A percentile compares a stretch with the other conserved stretches of the same genome.
Evolutionary conservation across 2,888 invertebrate genomes (phyloP).

Genomic region (Anticlea derivata): DNA sequence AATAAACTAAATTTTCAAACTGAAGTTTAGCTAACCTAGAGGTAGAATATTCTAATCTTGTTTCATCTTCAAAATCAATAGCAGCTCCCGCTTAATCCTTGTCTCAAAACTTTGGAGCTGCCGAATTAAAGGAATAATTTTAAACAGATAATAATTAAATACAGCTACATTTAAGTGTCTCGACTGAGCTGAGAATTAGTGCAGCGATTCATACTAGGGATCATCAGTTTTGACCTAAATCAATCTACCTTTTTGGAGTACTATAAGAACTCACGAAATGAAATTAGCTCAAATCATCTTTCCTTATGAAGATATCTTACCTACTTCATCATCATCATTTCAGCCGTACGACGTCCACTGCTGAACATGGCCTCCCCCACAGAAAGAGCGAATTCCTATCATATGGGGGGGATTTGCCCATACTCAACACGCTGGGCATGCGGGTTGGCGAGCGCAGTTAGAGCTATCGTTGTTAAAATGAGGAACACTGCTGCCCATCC

Average conservation of each 20-base stretch:
- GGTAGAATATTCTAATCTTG: constrained; percentile 2
- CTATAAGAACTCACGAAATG: constrained; percentile 8
- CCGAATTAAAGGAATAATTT: constrained; percentile 23
- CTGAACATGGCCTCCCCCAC: too few relatives aligned
- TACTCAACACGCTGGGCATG: too few relatives aligned
- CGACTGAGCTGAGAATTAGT: constrained; percentile 26
- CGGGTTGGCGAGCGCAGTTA: too few relatives aligned
- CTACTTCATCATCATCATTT: too few relatives aligned
- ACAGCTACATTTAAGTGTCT: constrained; percentile 16
- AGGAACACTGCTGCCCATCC: too few relatives aligned
- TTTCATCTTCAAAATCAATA: constrained; percentile 25
- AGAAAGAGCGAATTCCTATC: too few relatives aligned
- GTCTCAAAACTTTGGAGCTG: constrained; percentile 19
- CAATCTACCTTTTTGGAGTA: constrained; percentile 31
- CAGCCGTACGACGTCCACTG: too few relatives aligned
- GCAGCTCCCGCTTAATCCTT: constrained; percentile 13
- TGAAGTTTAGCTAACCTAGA: constrained; percentile 1
- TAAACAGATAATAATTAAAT: constrained; percentile 25
- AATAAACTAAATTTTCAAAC: not conserved
- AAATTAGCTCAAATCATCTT: not conserved
- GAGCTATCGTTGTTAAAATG: too few relatives aligned
- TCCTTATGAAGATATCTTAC: not conserved
- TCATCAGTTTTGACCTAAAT: constrained; percentile 46
- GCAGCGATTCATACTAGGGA: constrained; percentile 34
- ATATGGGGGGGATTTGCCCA: too few relatives aligned